Evolutionary conservation across 2,113 vertebrate genomes (phyloP).

Genomic region (Aplodontia rufa): DNA sequence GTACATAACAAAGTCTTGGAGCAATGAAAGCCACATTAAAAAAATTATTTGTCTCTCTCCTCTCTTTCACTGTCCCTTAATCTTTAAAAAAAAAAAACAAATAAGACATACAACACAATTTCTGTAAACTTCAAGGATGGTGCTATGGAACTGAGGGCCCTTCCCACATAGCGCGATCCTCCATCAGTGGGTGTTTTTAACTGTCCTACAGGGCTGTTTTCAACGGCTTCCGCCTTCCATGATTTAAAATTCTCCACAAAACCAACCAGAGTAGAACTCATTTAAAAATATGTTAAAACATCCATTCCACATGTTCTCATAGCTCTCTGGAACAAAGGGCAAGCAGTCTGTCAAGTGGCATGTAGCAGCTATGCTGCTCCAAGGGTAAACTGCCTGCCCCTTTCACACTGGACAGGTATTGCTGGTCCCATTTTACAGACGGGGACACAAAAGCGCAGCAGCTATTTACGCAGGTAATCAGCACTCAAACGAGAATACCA

Average conservation of each 20-base stretch:
- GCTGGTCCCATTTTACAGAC: neutral
- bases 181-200: neutral
- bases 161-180: neutral
- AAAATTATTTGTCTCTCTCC: no score
- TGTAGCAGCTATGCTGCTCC: neutral
- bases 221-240: neutral
- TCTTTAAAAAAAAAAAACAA: no score
- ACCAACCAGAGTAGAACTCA: neutral
- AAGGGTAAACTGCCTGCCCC: accelerated
- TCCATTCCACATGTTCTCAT: neutral
- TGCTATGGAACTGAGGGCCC: neutral
- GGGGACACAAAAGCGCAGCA: neutral
- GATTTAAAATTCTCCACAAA: conserved; percentile 16
- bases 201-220: neutral
- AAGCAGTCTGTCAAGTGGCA: neutral
- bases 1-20: no score
- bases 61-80: no score
- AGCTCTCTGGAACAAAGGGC: neutral
- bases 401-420: neutral
- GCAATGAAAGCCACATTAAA: no score
- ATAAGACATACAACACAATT: neutral
- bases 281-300: neutral
- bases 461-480: neutral
- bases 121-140: neutral
- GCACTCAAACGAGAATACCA: neutral